These are phyloP conservation scores for Mactra quadrangularis DNA, from an alignment of 1,140 invertebrate genomes.

Conservation along the genomic window DNA sequence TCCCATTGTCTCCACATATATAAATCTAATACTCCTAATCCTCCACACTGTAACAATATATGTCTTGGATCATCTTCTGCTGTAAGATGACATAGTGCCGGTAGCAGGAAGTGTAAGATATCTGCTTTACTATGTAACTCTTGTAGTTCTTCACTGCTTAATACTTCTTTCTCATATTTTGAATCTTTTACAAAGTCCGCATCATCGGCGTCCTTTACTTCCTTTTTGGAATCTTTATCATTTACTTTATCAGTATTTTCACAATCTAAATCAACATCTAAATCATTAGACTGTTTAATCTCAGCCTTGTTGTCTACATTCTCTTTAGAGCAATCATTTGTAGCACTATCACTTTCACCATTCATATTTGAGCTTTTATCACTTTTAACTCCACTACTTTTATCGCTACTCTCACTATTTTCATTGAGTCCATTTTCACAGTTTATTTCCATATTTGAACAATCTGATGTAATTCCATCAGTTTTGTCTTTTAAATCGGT, in stretches of 20 bases:
- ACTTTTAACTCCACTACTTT: slow-evolving; percentile 4
- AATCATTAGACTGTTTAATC: background rate
- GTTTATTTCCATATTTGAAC: background rate
- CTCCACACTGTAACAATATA: slow-evolving; percentile 38
- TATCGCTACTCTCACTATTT: background rate
- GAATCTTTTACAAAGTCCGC: slow-evolving; percentile 8
- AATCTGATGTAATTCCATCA: slow-evolving; percentile 1
- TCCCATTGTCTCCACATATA: slow-evolving; percentile 59
- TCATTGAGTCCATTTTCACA: background rate
- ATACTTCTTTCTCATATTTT: slow-evolving; percentile 43
- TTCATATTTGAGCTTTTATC: background rate
- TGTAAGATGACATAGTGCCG: slow-evolving; percentile 53
- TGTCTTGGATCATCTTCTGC: slow-evolving; percentile 42
- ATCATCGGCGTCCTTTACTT: background rate
- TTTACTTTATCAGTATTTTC: slow-evolving; percentile 8
- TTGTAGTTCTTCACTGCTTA: slow-evolving; percentile 42
- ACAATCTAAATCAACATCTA: background rate
- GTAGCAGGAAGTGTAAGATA: slow-evolving; percentile 56
- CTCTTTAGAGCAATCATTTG: background rate
- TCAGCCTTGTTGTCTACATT: background rate
- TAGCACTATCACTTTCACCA: background rate
- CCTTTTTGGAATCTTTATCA: background rate
- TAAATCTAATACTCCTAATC: slow-evolving; percentile 35
- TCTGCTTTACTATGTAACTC: slow-evolving; percentile 50
- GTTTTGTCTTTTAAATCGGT: slow-evolving; percentile 1